phyloP scores from a whole-genome alignment of 2,113 vertebrate genomes.

The Gila orcuttii region DNA sequence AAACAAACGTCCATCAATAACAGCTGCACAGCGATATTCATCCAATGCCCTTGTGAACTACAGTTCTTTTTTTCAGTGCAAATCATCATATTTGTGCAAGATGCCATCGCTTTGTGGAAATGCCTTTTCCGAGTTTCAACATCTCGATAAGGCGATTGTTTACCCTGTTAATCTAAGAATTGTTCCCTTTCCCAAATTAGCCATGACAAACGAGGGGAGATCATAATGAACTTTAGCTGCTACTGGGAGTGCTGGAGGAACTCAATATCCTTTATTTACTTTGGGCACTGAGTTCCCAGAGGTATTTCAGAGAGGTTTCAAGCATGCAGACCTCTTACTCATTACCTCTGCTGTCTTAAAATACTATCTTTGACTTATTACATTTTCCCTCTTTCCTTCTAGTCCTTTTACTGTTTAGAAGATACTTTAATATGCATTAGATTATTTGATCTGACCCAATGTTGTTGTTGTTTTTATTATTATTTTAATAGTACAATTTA shows the following conservation, averaged over 20 bases:
- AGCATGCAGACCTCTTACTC: conserved; percentile 25
- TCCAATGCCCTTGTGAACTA: conserved; percentile 40
- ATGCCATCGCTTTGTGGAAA: conserved; percentile 51
- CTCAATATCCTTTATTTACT: conserved; percentile 48
- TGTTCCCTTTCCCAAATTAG: conserved; percentile 52
- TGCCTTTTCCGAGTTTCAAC: conserved; percentile 48
- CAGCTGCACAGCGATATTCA: conserved; percentile 34
- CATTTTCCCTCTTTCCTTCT: not conserved
- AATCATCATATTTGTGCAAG: conserved; percentile 51
- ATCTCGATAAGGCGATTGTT: conserved; percentile 45
- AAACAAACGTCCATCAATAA: conserved; percentile 48
- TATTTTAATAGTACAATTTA: no score
- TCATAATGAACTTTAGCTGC: conserved; percentile 53
- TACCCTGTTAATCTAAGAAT: conserved; percentile 48
- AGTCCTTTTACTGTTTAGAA: not conserved
- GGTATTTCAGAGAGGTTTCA: conserved; percentile 35
- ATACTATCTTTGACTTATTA: not conserved
- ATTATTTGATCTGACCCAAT: no score
- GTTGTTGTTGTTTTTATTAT: no score
- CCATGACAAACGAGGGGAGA: conserved; percentile 46
- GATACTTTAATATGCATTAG: not conserved
- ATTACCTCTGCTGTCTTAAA: not conserved
- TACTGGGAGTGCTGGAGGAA: conserved; percentile 49
- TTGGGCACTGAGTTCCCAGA: conserved; percentile 43
- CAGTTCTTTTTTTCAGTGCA: conserved; percentile 13